phyloP scores from a whole-genome alignment of 23 tunicate genomes.

The Styela plicata region DNA sequence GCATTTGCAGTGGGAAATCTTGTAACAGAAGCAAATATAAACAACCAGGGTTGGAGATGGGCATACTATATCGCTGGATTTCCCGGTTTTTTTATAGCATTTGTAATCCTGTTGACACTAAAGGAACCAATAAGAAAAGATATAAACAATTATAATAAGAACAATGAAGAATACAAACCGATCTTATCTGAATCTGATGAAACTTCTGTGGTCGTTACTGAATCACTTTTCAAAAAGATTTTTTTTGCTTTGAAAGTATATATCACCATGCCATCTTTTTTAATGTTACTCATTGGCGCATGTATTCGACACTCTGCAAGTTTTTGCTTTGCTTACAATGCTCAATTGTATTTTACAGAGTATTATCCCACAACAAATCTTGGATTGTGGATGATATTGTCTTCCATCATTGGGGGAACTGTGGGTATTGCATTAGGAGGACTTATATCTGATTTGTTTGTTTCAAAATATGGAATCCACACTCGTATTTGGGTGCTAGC shows the following conservation, averaged over 20 bases:
- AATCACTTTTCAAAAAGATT: neutral
- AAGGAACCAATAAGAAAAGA: slow-evolving; percentile 67
- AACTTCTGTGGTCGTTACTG: no score
- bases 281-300: slow-evolving; percentile 58
- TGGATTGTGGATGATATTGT: slow-evolving; percentile 65
- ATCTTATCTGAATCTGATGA: neutral
- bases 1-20: slow-evolving; percentile 83
- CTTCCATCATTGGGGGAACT: slow-evolving; percentile 77
- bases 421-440: slow-evolving; percentile 92
- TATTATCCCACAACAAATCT: slow-evolving; percentile 65
- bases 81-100: slow-evolving; percentile 60
- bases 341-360: slow-evolving; percentile 71
- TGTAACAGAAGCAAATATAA: slow-evolving; percentile 52
- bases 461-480: slow-evolving; percentile 47
- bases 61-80: slow-evolving; percentile 58
- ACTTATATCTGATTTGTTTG: slow-evolving; percentile 72
- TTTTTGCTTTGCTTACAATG: slow-evolving; percentile 94
- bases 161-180: neutral
- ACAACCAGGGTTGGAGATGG: slow-evolving; percentile 73
- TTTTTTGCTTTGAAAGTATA: slow-evolving; percentile 40
- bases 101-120: slow-evolving; percentile 40
- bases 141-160: neutral
- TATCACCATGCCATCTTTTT: slow-evolving; percentile 33
- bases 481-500: slow-evolving; percentile 78
- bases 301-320: slow-evolving; percentile 90